Conservation (phyloP, 2,888 invertebrate species). For the Deilephila elpenor region DNA sequence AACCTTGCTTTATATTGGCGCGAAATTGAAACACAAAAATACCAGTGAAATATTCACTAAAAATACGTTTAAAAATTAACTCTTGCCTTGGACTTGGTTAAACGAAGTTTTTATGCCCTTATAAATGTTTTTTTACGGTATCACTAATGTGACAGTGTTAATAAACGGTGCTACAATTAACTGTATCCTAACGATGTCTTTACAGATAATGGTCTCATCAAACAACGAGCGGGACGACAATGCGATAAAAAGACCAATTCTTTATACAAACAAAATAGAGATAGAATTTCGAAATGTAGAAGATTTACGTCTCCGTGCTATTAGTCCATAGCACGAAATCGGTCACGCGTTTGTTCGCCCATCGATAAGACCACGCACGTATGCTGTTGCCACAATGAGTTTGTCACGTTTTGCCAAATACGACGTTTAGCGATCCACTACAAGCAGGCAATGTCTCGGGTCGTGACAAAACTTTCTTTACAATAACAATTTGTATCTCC, state of each 20-base stretch:
- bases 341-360: neutral
- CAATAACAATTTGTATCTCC: slow-evolving; percentile 18
- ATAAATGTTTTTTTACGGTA: neutral
- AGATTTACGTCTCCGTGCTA: neutral
- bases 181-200: no score
- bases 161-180: no score
- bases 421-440: neutral
- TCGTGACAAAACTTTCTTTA: slow-evolving; percentile 26
- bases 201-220: no score
- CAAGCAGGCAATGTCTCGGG: neutral
- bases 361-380: slow-evolving; percentile 16
- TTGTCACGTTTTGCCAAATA: slow-evolving; percentile 24
- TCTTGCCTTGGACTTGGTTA: neutral
- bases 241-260: neutral
- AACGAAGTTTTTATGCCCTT: neutral
- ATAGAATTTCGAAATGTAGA: neutral
- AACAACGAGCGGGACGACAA: no score
- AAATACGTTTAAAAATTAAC: no score
- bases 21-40: neutral
- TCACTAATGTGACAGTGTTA: no score
- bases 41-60: neutral
- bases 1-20: neutral
- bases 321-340: neutral
- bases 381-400: slow-evolving; percentile 5
- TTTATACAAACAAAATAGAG: neutral